A percentile compares a stretch with the other conserved stretches of the same genome.
Evolutionary conservation across 2,113 vertebrate genomes (phyloP).

Genomic region (Petrocephalus microphthalmus): DNA sequence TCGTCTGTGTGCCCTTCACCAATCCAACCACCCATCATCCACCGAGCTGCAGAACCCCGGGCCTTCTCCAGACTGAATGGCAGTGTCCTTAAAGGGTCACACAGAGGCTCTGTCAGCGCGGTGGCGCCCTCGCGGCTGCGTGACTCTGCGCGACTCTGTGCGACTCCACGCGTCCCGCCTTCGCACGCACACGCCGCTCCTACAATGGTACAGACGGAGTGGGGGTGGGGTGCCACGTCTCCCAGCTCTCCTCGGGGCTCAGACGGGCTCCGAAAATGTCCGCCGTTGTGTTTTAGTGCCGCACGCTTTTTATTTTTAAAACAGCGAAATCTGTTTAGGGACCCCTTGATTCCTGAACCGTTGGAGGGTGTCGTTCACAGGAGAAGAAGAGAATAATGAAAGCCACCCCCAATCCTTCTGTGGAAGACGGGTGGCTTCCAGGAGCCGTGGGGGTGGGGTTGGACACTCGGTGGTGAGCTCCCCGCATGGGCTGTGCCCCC

Average conservation of each 20-base stretch:
- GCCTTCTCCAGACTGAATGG: background rate
- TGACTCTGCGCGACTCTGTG: no score
- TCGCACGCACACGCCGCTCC: background rate
- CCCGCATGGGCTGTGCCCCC: conserved; percentile 3
- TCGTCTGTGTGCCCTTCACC: background rate
- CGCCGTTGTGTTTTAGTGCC: conserved; percentile 63
- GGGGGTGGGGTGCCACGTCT: conserved; percentile 69
- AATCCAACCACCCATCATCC: background rate
- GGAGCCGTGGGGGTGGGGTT: conserved; percentile 45
- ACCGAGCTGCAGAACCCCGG: background rate
- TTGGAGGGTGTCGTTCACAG: conserved; percentile 68
- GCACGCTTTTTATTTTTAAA: conserved; percentile 72
- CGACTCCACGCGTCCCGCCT: background rate
- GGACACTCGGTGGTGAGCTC: conserved; percentile 23
- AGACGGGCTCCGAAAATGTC: conserved; percentile 65
- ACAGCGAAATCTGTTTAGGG: conserved; percentile 73
- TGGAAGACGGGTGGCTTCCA: conserved; percentile 55
- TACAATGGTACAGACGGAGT: conserved; percentile 61
- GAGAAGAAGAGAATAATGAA: conserved; percentile 52
- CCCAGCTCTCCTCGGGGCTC: conserved; percentile 65
- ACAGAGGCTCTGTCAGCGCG: no score
- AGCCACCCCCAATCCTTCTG: conserved; percentile 72
- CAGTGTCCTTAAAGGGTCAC: background rate
- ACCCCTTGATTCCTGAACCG: conserved; percentile 66
- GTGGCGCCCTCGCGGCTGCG: no score